These are phyloP conservation scores for Ctenopoma multispine DNA, from an alignment of 2,797 vertebrate species.

Conservation along the genomic window DNA sequence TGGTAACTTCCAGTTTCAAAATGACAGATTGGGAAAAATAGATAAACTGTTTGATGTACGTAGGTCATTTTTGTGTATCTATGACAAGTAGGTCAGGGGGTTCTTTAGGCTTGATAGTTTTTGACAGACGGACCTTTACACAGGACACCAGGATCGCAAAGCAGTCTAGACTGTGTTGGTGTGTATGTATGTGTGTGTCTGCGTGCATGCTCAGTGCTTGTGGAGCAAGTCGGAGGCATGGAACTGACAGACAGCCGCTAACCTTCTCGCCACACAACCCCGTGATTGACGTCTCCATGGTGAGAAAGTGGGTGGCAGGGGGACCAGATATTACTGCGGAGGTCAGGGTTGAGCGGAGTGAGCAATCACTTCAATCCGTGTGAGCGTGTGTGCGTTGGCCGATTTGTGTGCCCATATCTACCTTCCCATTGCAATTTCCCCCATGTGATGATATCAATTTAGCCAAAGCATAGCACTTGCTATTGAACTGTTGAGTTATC, in stretches of 20 bases:
- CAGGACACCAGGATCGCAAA: conserved; percentile 11
- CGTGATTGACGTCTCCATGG: conserved; percentile 79
- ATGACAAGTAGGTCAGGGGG: not conserved
- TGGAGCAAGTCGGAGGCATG: conserved; percentile 40
- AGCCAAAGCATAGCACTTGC: conserved; percentile 59
- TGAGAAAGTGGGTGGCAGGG: conserved; percentile 68
- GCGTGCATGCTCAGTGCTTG: conserved; percentile 6
- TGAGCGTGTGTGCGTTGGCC: conserved; percentile 17
- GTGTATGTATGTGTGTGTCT: conserved; percentile 1
- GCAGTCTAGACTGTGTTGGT: conserved; percentile 3
- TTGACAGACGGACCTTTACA: conserved; percentile 31
- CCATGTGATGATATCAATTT: conserved; percentile 77
- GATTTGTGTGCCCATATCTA: conserved; percentile 52
- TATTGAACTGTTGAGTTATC: conserved; percentile 71
- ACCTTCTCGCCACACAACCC: conserved; percentile 64
- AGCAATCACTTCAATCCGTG: conserved; percentile 64
- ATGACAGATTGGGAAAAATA: no score
- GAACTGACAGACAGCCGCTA: conserved; percentile 72
- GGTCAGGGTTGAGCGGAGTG: conserved; percentile 79
- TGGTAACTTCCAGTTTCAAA: not conserved
- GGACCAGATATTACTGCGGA: conserved; percentile 74
- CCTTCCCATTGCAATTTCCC: conserved; percentile 74
- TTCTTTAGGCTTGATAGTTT: conserved; percentile 24
- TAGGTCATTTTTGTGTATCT: not conserved
- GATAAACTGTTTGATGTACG: not conserved